Percentiles rank a stretch among this genome's conserved stretches.
Conservation (phyloP, 2,797 vertebrate genomes). For the Aphelocoma californica region DNA sequence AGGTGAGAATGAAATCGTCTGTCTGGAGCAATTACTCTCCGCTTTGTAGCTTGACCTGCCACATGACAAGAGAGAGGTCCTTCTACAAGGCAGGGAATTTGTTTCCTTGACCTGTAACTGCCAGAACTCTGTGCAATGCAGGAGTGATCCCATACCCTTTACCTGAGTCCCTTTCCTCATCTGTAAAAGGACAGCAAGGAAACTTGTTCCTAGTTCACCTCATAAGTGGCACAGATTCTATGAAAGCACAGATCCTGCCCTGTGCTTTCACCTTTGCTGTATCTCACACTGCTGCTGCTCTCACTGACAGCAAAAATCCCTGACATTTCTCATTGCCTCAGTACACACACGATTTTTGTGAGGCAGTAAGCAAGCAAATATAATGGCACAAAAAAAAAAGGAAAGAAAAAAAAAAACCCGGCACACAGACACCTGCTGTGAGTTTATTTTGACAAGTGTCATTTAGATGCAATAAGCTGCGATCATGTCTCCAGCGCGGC, state of each 20-base stretch:
- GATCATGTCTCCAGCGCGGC: not conserved
- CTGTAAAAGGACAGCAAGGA: not conserved
- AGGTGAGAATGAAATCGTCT: not conserved
- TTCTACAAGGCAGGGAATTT: not conserved
- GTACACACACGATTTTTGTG: not conserved
- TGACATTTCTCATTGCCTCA: rapidly evolving
- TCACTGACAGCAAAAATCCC: not conserved
- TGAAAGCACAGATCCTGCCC: not conserved
- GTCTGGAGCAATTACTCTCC: not conserved
- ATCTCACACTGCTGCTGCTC: not conserved
- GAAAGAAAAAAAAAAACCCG: too few relatives aligned
- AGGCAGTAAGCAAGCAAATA: not conserved
- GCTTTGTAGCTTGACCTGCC: not conserved
- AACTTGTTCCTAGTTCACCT: not conserved
- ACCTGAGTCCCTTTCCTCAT: not conserved
- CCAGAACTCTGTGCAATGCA: not conserved
- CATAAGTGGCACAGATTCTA: not conserved
- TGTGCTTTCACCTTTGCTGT: not conserved
- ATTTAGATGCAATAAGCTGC: not conserved
- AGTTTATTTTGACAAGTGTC: constrained; percentile 38
- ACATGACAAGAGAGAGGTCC: not conserved
- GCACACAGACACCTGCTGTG: not conserved
- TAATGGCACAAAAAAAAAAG: not conserved
- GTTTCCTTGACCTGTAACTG: not conserved
- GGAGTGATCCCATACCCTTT: not conserved